A percentile compares a stretch with the other conserved stretches of the same genome.
These are phyloP conservation scores for Ceratoteleas bidentatus DNA, from an alignment of 1,140 invertebrate species.

Conservation along the genomic window DNA sequence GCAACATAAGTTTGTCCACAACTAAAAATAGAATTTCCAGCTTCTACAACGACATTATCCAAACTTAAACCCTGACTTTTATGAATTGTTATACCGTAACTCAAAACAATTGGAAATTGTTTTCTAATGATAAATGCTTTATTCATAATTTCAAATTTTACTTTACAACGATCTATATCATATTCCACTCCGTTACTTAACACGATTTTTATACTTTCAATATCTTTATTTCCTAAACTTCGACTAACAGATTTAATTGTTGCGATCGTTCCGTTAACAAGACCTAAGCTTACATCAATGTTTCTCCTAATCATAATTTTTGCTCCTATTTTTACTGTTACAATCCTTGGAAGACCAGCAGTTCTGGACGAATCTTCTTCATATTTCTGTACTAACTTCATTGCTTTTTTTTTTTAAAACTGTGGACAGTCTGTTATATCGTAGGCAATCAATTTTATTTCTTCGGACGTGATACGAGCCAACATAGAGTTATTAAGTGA, in stretches of 20 bases:
- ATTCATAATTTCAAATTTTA: slow-evolving; percentile 7
- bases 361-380: slow-evolving; percentile 3
- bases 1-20: slow-evolving; percentile 17
- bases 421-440: not conserved
- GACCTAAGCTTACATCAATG: slow-evolving; percentile 1
- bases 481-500: slow-evolving; percentile 4
- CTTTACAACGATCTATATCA: not conserved
- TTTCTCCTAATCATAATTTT: slow-evolving; percentile 17
- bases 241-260: slow-evolving; percentile 1
- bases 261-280: slow-evolving; percentile 5
- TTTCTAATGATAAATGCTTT: not conserved
- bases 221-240: not conserved
- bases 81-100: slow-evolving; percentile 5
- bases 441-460: slow-evolving; percentile 1
- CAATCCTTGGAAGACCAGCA: slow-evolving; percentile 1
- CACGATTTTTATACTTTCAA: not conserved
- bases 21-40: slow-evolving; percentile 4
- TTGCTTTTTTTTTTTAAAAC: not conserved
- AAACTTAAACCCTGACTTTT: slow-evolving; percentile 3
- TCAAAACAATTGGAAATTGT: slow-evolving; percentile 6
- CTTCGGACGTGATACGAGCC: not conserved
- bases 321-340: slow-evolving; percentile 4
- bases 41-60: not conserved
- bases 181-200: not conserved
- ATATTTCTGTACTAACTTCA: slow-evolving; percentile 6